Conservation (phyloP, 2,113 vertebrate genomes). For the Zosterops japonicus region DNA sequence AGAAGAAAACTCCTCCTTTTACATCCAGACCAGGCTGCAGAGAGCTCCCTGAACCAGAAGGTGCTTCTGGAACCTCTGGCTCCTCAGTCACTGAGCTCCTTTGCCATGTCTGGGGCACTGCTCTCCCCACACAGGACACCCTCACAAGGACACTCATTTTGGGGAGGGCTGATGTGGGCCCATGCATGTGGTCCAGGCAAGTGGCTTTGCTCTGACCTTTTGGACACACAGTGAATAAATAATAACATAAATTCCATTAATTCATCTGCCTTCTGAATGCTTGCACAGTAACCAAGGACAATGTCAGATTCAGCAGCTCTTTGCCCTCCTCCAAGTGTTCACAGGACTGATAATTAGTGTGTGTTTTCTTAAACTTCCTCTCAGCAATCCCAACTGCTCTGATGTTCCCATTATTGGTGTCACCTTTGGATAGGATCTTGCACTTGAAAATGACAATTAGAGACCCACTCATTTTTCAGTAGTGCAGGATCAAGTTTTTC, state of each 20-base stretch:
- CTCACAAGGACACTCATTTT: rapidly evolving
- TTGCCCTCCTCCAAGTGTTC: neutral
- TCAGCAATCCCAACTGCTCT: neutral
- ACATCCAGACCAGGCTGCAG: neutral
- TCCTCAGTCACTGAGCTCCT: neutral
- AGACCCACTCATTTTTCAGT: neutral
- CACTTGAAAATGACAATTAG: neutral
- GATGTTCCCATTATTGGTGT: neutral
- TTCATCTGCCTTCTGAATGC: neutral
- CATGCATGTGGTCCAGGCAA: neutral
- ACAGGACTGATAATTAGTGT: neutral
- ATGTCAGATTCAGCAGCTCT: neutral
- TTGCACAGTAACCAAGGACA: neutral
- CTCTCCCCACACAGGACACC: too few species aligned
- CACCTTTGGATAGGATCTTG: neutral
- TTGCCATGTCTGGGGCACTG: rapidly evolving
- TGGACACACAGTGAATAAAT: neutral
- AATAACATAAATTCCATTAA: neutral
- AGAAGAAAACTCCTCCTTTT: neutral
- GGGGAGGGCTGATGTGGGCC: neutral
- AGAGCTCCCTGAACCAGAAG: neutral
- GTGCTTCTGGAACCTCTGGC: neutral
- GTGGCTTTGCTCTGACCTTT: neutral
- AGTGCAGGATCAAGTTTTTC: neutral
- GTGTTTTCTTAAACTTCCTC: neutral